A percentile compares a stretch with the other conserved stretches of the same genome.
These are phyloP conservation scores for Rhodinocichla rosea DNA, from an alignment of 2,113 vertebrate genomes.

Conservation along the genomic window DNA sequence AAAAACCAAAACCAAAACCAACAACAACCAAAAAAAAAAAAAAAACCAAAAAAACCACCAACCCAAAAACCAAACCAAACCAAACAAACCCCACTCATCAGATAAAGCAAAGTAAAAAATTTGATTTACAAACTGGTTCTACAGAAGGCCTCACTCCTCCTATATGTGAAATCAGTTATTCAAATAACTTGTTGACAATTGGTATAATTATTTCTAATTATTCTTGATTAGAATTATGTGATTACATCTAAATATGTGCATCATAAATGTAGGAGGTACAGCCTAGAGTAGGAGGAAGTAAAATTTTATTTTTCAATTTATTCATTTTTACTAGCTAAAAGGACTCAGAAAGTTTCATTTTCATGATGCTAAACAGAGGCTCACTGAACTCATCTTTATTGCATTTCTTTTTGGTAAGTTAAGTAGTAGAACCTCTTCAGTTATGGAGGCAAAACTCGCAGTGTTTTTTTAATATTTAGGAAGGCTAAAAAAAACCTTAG, in stretches of 20 bases:
- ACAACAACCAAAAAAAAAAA: background rate
- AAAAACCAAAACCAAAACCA: background rate
- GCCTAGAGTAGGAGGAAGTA: background rate
- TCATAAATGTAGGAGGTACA: background rate
- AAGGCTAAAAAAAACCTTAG: background rate
- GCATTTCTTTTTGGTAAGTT: background rate
- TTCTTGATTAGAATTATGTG: conserved; percentile 17
- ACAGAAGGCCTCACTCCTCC: background rate
- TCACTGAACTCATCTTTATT: background rate
- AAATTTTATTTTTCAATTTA: background rate
- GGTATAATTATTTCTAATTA: background rate
- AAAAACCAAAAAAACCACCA: background rate
- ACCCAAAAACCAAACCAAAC: background rate
- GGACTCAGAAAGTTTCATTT: background rate
- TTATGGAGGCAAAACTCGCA: background rate
- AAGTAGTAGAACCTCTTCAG: background rate
- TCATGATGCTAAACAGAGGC: background rate
- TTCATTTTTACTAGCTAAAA: background rate
- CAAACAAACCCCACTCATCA: background rate
- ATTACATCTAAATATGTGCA: background rate
- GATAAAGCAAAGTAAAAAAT: background rate
- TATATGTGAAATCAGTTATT: background rate
- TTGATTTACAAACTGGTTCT: background rate
- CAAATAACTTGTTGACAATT: conserved; percentile 8
- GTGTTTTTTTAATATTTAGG: background rate